Evolutionary conservation across 2,888 invertebrate species (phyloP).

Genomic region (Dasypogon diadema): DNA sequence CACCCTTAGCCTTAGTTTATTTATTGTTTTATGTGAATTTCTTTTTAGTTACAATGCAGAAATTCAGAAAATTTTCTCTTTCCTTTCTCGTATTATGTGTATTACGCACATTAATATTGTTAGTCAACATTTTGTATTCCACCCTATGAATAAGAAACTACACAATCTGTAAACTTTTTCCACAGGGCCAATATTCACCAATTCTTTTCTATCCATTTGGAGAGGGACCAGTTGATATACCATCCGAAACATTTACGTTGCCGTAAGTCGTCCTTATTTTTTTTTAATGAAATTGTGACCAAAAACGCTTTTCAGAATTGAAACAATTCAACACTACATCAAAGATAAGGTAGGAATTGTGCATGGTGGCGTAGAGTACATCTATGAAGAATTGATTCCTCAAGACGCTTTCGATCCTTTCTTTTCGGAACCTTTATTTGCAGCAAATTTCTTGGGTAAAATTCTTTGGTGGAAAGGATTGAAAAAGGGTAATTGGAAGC

Average conservation of each 20-base stretch:
- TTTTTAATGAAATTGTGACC: no score
- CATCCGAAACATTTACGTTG: not conserved
- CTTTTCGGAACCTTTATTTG: not conserved
- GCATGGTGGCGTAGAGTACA: not conserved
- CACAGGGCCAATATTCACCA: not conserved
- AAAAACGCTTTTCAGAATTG: not conserved
- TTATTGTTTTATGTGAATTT: no score
- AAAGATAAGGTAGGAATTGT: not conserved
- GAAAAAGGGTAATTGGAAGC: not conserved
- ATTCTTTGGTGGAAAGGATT: conserved; percentile 1
- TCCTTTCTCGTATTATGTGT: no score
- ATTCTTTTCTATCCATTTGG: not conserved
- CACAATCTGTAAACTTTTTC: no score
- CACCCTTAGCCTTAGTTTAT: no score
- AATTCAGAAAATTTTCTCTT: no score
- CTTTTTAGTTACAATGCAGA: no score
- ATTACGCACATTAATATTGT: no score
- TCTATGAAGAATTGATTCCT: not conserved
- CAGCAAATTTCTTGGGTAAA: not conserved
- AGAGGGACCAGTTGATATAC: not conserved
- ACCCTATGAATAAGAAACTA: no score
- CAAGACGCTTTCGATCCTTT: not conserved
- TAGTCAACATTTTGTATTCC: no score
- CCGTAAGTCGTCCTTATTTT: not conserved
- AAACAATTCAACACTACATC: not conserved